A percentile compares a stretch with the other conserved stretches of the same genome.
These are phyloP conservation scores for Vidua chalybeata DNA, from an alignment of 2,113 vertebrate genomes.

Conservation along the genomic window DNA sequence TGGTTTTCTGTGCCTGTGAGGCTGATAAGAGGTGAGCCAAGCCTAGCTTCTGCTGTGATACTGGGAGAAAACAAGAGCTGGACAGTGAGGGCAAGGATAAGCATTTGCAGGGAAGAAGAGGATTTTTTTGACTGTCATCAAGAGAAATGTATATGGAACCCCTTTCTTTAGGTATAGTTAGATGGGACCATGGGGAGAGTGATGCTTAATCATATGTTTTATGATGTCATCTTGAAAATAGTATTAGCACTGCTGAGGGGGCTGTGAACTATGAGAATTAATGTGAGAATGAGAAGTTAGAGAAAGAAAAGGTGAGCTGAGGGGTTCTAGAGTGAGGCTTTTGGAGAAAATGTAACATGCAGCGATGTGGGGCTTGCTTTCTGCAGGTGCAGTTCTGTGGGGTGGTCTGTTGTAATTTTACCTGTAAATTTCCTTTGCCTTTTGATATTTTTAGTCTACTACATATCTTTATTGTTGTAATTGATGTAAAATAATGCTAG, in stretches of 20 bases:
- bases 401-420: not conserved
- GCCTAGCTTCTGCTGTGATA: not conserved
- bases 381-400: fast-evolving
- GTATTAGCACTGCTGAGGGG: not conserved
- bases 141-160: not conserved
- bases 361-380: not conserved
- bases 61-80: not conserved
- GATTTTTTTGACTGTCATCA: not conserved
- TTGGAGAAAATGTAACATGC: not conserved
- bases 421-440: not conserved
- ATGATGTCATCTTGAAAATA: not conserved
- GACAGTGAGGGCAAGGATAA: not conserved
- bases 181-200: not conserved
- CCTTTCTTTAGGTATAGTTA: not conserved
- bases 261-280: not conserved
- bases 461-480: not conserved
- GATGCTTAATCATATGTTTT: not conserved
- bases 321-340: not conserved
- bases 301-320: not conserved
- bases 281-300: not conserved
- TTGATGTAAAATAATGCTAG: not conserved
- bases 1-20: not conserved
- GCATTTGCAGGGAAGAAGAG: not conserved
- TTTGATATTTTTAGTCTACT: not conserved
- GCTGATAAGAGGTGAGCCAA: not conserved